Conservation (phyloP, 2,888 invertebrate species). For the Exephanes ischioxanthus region DNA sequence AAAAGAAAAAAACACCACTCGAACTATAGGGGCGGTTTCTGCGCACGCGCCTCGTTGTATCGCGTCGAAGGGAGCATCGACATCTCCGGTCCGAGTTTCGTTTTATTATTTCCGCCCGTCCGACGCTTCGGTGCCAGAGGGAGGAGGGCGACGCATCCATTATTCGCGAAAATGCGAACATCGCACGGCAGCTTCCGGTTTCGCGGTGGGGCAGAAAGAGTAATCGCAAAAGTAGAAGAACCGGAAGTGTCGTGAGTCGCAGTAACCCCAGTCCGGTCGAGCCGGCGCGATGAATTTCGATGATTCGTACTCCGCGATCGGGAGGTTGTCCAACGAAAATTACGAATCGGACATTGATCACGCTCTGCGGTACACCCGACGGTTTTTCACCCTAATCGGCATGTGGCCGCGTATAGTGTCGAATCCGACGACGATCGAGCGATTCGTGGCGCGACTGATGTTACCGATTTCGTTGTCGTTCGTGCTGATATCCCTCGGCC, state of each 20-base stretch:
- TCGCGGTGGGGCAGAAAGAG: neutral
- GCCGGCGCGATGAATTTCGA: neutral
- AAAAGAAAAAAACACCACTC: neutral
- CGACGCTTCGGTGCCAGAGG: neutral
- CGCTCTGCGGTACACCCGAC: constrained; percentile 23
- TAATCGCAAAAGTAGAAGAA: neutral
- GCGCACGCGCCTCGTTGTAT: constrained; percentile 12
- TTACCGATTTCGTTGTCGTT: neutral
- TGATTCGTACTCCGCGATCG: neutral
- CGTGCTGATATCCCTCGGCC: neutral
- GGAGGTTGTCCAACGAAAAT: neutral
- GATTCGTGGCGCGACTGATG: neutral
- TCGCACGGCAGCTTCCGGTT: neutral
- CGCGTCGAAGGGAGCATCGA: neutral
- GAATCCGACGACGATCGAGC: neutral
- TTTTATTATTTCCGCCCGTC: neutral
- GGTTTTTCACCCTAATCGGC: constrained; percentile 33
- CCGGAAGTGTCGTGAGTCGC: neutral
- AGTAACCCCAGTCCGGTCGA: neutral
- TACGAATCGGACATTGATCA: neutral
- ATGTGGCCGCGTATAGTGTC: constrained; percentile 37
- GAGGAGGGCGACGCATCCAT: neutral
- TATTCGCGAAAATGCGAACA: neutral
- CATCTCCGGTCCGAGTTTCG: neutral
- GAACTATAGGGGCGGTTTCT: neutral